Base-by-base conservation (phyloP, 1,140 invertebrate genomes). In the Acyrthosiphon pisum region DNA sequence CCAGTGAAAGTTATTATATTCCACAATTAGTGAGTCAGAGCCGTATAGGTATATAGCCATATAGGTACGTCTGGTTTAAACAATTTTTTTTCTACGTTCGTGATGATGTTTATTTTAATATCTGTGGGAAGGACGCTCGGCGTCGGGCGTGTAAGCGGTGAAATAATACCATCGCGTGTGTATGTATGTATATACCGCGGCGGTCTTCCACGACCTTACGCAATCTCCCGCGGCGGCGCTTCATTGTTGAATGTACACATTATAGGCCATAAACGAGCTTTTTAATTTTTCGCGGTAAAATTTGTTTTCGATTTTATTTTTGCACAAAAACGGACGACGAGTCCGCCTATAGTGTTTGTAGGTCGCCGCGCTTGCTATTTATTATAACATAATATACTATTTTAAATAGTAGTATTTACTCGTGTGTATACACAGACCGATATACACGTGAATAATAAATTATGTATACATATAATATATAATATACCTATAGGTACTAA, bases 1-100 rank as follows among this genome's bases (percentile, higher is more conserved):
- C 26, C 81, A 41, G 91, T 92, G 91, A 92, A 92, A 92, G 91
- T 92, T 50, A 83, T 60, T 89, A 56, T 89, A 60, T n/a, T 60
- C 35, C 14, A 53, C n/a, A 88, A 88, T 88, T 88, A 89, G 48
- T 56, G 48, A 9, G 37, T 46, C 11, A 44, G 23, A 2, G 26
- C 84, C 30, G 60, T 76, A 76, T 76, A 76, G 30, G 30, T 68
- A 60, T 41, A n/a, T n/a, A 2, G 26, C 84, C 30, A 30, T 76
- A 76, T 76, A 76, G 30, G 30, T 68, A 44, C 83, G 22, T 41
- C 37, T 84, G 41, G 37, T 44, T 41, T 84, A 48, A 11, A 26
- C 9, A 46, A 41, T 90, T 30, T 90, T 50, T 90, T 37, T 56
- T 60, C 46, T 68, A n/a, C 20, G 46, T 88, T 8, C n/a, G 30